Evolutionary conservation across 2,797 vertebrate genomes (phyloP).

Genomic region (Kryptopterus vitreolus): DNA sequence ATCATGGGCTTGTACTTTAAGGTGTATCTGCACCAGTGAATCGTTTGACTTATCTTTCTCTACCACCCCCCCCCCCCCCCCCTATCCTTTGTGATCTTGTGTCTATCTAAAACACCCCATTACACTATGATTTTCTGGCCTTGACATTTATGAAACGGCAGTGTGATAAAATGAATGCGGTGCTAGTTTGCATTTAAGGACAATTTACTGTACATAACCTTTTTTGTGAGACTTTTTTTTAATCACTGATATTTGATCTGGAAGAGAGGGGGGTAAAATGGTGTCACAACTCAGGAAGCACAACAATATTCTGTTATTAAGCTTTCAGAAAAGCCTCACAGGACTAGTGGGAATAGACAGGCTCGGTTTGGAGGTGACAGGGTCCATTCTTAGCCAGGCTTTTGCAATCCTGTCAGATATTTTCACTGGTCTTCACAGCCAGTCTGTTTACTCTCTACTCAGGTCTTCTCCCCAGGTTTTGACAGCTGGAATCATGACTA

Average conservation of each 20-base stretch:
- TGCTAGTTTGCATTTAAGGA: neutral
- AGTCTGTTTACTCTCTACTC: neutral
- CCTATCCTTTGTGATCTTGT: neutral
- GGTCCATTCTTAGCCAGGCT: constrained; percentile 20
- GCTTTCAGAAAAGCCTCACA: neutral
- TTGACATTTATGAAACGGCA: neutral
- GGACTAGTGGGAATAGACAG: neutral
- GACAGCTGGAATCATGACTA: constrained; percentile 21
- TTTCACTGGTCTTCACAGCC: constrained; percentile 18
- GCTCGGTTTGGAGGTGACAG: constrained; percentile 17
- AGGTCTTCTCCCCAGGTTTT: constrained; percentile 6
- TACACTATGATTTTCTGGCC: neutral
- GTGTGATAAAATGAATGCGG: neutral
- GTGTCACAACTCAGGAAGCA: neutral
- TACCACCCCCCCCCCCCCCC: neutral
- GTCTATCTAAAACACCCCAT: neutral
- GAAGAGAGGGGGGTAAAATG: neutral
- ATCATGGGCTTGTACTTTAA: neutral
- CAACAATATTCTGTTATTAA: neutral
- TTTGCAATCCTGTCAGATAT: constrained; percentile 22
- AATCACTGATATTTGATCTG: neutral
- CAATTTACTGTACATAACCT: neutral
- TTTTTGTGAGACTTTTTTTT: neutral
- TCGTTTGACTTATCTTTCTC: neutral
- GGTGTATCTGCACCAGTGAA: neutral